Conservation (phyloP, 2,797 vertebrate species). For the Hemitrygon akajei region DNA sequence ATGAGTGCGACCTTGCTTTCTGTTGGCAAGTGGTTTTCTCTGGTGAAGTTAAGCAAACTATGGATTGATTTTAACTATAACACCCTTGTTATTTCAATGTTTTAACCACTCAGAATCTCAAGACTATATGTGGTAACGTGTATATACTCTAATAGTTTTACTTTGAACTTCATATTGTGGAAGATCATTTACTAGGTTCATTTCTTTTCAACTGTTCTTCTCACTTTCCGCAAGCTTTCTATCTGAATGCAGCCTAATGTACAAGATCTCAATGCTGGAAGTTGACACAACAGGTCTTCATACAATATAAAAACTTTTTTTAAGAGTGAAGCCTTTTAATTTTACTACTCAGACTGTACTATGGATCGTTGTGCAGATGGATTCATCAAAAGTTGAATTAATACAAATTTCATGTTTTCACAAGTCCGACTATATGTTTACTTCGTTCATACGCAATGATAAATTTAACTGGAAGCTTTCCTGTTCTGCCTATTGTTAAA, state of each 20-base stretch:
- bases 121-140: too few species aligned
- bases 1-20: not conserved
- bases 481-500: not conserved
- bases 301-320: not conserved
- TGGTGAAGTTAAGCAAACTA: not conserved
- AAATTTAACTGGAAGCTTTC: not conserved
- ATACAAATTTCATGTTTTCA: too few species aligned
- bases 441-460: not conserved
- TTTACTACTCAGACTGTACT: too few species aligned
- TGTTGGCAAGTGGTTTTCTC: not conserved
- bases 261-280: not conserved
- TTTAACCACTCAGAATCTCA: not conserved
- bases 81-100: not conserved
- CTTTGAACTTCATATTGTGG: not conserved
- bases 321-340: too few species aligned
- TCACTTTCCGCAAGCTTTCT: not conserved
- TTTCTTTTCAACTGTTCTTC: not conserved
- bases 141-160: too few species aligned
- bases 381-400: too few species aligned
- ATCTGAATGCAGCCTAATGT: not conserved
- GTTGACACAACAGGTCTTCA: not conserved
- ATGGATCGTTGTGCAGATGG: too few species aligned
- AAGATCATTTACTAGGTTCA: not conserved
- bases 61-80: not conserved
- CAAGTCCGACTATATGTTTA: not conserved